Base-by-base conservation (phyloP, 64 coral and sea anemone species). In the Catalaphyllia jardinei region DNA sequence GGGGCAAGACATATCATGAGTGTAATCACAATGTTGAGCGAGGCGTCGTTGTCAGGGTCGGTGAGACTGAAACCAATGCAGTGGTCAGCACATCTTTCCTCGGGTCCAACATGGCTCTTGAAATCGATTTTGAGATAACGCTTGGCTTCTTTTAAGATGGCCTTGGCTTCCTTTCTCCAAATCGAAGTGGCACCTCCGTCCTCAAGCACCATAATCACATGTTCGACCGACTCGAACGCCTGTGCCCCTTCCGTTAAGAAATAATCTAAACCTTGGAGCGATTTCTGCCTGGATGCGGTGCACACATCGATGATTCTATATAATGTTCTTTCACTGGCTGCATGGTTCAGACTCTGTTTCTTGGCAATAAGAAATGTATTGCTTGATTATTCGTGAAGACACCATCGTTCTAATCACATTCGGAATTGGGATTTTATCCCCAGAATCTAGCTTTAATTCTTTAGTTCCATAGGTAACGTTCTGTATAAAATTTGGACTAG, bases 271-370 rank as follows among this genome's bases (percentile, higher is more conserved):
- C 86, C 39, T 7, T 46, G 4, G 5, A 46, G 39, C 39, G 39
- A 46, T 46, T 46, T 46, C 4, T 46, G 4, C 39, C 6, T 46
- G 39, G 39, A 46, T 46, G 39, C 39, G 39, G 39, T 29, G 31
- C 90, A 92, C 51, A 92, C 80, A 42, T 63, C 73, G 39, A 92
- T n/a, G 80, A 92, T 92, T 75, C 90, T 83, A 52, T 92, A 92
- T 35, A 92, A 67, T 29, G 90, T 69, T 42, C 90, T 57, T 82
- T 92, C 73, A 61, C 33, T 59, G 22, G 83, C 38, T 30, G 89
- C 29, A 59, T 85, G n/a, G n/a, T n/a, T n/a, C 72, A 31, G 63
- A 74, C 8, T 85, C 38, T 55, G 85, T 63, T 83, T 83, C 78
- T 50, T 91, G 28, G 19, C 62, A 83, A 25, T 76, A 91, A 49